These are phyloP conservation scores for Dioctria rufipes DNA, from an alignment of 2,888 invertebrate genomes.

Conservation along the genomic window DNA sequence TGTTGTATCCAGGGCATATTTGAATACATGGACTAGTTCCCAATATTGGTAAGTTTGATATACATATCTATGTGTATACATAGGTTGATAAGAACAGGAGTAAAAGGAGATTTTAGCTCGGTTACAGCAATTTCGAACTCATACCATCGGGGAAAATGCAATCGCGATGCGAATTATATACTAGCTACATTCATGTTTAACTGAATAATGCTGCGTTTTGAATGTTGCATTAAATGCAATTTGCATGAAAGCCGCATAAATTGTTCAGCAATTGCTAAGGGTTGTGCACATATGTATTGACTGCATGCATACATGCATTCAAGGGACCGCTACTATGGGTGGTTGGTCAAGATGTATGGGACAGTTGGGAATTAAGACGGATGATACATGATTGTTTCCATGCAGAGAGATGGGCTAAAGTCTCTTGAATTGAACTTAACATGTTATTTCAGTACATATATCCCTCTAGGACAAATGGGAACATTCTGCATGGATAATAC, in stretches of 20 bases:
- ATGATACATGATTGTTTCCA: constrained; percentile 17
- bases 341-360: constrained; percentile 37
- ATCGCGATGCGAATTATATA: constrained; percentile 47
- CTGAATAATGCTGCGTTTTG: constrained; percentile 51
- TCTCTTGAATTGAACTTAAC: no score
- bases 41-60: not conserved
- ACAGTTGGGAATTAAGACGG: constrained; percentile 42
- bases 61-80: not conserved
- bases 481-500: no score
- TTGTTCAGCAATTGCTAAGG: constrained; percentile 36
- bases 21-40: constrained; percentile 6
- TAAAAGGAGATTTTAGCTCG: not conserved
- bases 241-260: constrained; percentile 51
- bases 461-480: no score
- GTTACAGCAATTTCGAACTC: not conserved
- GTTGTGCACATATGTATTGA: constrained; percentile 7
- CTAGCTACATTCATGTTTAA: constrained; percentile 29
- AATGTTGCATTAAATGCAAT: constrained; percentile 50
- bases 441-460: no score
- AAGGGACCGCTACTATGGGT: constrained; percentile 19
- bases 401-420: no score
- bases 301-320: not conserved
- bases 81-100: not conserved
- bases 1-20: constrained; percentile 2
- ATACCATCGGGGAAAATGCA: not conserved